Percentiles rank a stretch among this genome's conserved stretches.
Evolutionary conservation across 2,113 vertebrate genomes (phyloP).

Genomic region (Casuarius casuarius): DNA sequence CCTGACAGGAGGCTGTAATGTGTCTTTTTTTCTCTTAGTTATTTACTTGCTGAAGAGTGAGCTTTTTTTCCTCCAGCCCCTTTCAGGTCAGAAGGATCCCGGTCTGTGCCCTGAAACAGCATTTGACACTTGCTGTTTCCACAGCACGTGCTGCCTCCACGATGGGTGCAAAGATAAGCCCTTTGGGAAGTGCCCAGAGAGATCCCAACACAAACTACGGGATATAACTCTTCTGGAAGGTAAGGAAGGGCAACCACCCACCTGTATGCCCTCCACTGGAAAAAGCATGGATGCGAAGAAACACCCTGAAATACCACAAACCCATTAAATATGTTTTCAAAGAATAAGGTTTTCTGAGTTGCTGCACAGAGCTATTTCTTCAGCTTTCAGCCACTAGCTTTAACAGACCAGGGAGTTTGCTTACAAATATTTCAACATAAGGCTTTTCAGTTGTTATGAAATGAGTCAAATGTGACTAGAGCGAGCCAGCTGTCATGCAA

Average conservation of each 20-base stretch:
- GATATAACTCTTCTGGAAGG: neutral
- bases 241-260: neutral
- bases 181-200: neutral
- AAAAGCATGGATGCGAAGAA: neutral
- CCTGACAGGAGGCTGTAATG: slow-evolving; percentile 42
- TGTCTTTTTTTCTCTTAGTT: slow-evolving; percentile 28
- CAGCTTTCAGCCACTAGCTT: neutral
- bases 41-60: slow-evolving; percentile 44
- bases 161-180: neutral
- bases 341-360: neutral
- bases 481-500: slow-evolving; percentile 46
- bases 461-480: slow-evolving; percentile 50
- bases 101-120: neutral
- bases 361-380: neutral
- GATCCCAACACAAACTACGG: neutral
- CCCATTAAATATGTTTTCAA: neutral
- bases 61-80: neutral
- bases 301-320: neutral
- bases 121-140: neutral
- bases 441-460: slow-evolving; percentile 57
- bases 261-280: neutral
- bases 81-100: neutral
- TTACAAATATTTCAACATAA: slow-evolving; percentile 63
- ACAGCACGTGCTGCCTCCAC: neutral
- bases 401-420: slow-evolving; percentile 12